phyloP scores from a whole-genome alignment of 2,888 invertebrate genomes.

The Catocala nupta region DNA sequence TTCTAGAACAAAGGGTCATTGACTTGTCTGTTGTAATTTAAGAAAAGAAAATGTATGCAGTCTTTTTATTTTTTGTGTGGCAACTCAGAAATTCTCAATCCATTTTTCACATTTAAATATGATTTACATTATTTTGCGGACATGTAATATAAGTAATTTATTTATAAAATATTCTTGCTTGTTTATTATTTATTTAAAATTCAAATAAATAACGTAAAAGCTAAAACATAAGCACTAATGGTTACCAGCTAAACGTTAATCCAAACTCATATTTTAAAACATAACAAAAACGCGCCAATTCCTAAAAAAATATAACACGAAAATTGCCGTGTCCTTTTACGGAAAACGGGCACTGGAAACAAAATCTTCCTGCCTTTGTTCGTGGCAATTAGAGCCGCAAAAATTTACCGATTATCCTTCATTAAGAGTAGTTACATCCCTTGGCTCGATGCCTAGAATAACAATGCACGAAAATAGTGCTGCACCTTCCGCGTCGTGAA shows the following conservation, averaged over 20 bases:
- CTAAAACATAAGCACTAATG: background rate
- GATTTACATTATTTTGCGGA: no score
- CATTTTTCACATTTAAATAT: no score
- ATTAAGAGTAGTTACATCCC: slow-evolving; percentile 50
- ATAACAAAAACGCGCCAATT: background rate
- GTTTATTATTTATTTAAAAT: no score
- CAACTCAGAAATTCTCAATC: no score
- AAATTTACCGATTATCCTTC: slow-evolving; percentile 51
- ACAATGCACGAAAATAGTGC: slow-evolving; percentile 68
- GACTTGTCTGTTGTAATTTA: background rate
- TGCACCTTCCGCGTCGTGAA: slow-evolving; percentile 59
- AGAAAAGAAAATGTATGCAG: no score
- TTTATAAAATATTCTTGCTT: no score
- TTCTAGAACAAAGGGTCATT: background rate
- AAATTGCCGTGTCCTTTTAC: slow-evolving; percentile 29
- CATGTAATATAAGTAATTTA: no score
- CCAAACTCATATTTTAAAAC: background rate
- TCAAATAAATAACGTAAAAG: no score
- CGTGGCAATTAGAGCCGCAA: slow-evolving; percentile 46
- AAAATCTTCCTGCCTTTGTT: slow-evolving; percentile 40
- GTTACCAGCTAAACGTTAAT: background rate
- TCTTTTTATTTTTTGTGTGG: no score
- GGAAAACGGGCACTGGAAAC: slow-evolving; percentile 23
- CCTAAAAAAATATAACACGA: slow-evolving; percentile 8
- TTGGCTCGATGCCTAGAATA: slow-evolving; percentile 54